Percentiles rank a stretch among this genome's conserved stretches.
Conservation (phyloP, 2,113 vertebrate genomes). For the Hiodon tergisus region DNA sequence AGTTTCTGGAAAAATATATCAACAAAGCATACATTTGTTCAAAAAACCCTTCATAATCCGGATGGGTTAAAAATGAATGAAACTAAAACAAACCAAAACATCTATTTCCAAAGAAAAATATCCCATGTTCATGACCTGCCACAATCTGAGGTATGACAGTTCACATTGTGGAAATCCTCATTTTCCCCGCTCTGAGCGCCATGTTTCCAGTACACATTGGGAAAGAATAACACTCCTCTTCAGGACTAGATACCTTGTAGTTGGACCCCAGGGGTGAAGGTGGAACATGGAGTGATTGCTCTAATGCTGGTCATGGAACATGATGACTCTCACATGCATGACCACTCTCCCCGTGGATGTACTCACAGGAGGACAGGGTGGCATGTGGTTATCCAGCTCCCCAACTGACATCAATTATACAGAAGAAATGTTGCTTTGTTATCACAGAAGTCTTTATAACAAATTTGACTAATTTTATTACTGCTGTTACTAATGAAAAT, state of each 20-base stretch:
- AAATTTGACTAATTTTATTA: neutral
- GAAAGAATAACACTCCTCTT: neutral
- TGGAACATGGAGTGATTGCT: neutral
- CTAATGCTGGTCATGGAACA: neutral
- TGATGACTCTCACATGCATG: too few relatives aligned
- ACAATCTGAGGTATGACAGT: neutral
- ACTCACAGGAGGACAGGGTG: too few relatives aligned
- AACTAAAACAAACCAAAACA: neutral
- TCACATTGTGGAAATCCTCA: neutral
- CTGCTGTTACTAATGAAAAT: neutral
- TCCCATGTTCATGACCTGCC: conserved; percentile 7
- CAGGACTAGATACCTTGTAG: neutral
- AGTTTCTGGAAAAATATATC: too few relatives aligned
- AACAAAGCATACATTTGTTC: neutral
- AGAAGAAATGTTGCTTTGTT: too few relatives aligned
- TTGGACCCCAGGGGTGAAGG: neutral
- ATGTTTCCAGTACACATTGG: conserved; percentile 3
- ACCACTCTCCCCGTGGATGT: neutral
- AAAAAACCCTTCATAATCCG: neutral
- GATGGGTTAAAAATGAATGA: neutral
- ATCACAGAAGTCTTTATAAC: too few relatives aligned
- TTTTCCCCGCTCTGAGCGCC: neutral
- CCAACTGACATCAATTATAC: too few relatives aligned
- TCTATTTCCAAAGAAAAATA: neutral
- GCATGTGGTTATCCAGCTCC: too few relatives aligned